Evolutionary conservation across 2,113 vertebrate species (phyloP).

Genomic region (Stigmatopora argus): DNA sequence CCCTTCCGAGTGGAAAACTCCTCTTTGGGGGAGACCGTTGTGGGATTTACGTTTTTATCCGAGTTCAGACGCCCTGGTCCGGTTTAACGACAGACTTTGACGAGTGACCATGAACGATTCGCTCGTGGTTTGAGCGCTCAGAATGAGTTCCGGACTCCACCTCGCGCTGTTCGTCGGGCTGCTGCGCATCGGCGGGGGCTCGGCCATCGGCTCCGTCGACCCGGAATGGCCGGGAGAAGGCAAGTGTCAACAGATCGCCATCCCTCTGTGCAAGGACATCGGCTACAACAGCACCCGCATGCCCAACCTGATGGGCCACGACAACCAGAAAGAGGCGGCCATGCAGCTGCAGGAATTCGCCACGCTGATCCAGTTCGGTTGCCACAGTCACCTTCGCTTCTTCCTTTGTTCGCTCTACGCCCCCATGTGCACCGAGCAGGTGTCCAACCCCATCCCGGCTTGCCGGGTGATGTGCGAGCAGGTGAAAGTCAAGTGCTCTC

Average conservation of each 20-base stretch:
- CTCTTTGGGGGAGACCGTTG: conserved; percentile 3
- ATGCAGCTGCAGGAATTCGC: conserved; percentile 90
- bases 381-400: conserved; percentile 89
- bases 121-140: conserved; percentile 15
- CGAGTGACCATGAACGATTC: conserved; percentile 2
- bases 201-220: conserved; percentile 87
- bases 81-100: conserved; percentile 8
- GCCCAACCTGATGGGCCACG: conserved; percentile 89
- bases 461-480: conserved; percentile 97
- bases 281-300: conserved; percentile 96
- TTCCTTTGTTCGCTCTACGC: conserved; percentile 95
- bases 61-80: conserved; percentile 30
- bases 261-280: conserved; percentile 94
- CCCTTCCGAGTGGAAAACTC: conserved; percentile 10
- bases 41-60: conserved; percentile 31
- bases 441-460: conserved; percentile 92
- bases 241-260: conserved; percentile 86
- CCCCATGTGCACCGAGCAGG: conserved; percentile 97
- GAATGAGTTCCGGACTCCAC: conserved; percentile 53
- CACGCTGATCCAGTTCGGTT: conserved; percentile 83
- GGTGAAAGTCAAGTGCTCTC: conserved; percentile 87
- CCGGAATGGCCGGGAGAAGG: conserved; percentile 83
- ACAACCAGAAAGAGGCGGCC: conserved; percentile 83
- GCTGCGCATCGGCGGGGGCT: conserved; percentile 49
- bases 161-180: conserved; percentile 41